Conservation (phyloP, 2,113 vertebrate genomes). For the Oncorhynchus mykiss region DNA sequence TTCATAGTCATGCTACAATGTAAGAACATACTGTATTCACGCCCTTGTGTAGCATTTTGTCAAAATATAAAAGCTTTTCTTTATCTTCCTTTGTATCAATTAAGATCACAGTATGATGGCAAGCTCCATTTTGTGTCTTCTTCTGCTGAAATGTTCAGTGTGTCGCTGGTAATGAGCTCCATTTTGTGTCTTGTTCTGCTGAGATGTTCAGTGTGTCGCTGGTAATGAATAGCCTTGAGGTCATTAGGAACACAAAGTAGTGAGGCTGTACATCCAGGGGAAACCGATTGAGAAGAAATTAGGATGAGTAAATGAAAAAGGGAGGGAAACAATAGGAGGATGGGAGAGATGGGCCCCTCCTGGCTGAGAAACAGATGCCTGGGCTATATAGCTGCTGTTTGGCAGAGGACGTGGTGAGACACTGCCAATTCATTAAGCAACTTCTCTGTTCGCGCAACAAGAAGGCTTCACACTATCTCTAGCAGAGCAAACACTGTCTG, state of each 20-base stretch:
- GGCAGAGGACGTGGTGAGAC: slow-evolving; percentile 47
- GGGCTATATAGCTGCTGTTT: slow-evolving; percentile 47
- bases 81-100: slow-evolving; percentile 65
- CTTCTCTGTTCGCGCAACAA: slow-evolving; percentile 14
- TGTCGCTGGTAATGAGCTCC: too few relatives aligned
- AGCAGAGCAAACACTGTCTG: slow-evolving; percentile 38
- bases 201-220: slow-evolving; percentile 57
- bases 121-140: slow-evolving; percentile 11
- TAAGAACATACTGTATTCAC: slow-evolving; percentile 58
- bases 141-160: too few relatives aligned
- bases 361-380: slow-evolving; percentile 66
- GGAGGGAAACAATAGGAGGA: background rate
- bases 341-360: slow-evolving; percentile 39
- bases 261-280: background rate
- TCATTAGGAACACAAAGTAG: slow-evolving; percentile 67
- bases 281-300: slow-evolving; percentile 54
- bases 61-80: slow-evolving; percentile 66
- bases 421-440: slow-evolving; percentile 63
- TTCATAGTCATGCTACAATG: slow-evolving; percentile 54
- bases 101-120: slow-evolving; percentile 59
- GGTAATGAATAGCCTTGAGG: slow-evolving; percentile 72
- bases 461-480: slow-evolving; percentile 53
- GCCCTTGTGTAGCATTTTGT: slow-evolving; percentile 53
- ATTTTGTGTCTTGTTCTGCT: too few relatives aligned
- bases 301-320: slow-evolving; percentile 64